Evolutionary conservation across 2,113 vertebrate species (phyloP).

Genomic region (Calyptomena viridis): DNA sequence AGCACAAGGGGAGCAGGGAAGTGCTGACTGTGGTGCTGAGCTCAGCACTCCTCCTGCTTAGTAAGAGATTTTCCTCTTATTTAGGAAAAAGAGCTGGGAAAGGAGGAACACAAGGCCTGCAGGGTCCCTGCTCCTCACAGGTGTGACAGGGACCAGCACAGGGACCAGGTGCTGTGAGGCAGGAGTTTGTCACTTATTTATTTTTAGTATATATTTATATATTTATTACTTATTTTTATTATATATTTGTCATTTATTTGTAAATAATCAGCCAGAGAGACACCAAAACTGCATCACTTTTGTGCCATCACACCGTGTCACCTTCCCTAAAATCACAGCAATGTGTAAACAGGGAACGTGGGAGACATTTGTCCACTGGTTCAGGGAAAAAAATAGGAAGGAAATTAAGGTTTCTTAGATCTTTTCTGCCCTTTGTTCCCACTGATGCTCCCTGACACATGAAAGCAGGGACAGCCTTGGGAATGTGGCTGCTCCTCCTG

Average conservation of each 20-base stretch:
- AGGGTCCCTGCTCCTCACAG: not conserved
- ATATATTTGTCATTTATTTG: no score
- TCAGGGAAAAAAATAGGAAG: not conserved
- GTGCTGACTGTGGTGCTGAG: not conserved
- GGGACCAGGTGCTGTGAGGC: accelerated
- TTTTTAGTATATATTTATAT: no score
- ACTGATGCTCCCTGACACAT: not conserved
- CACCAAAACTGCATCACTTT: accelerated
- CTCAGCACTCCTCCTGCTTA: not conserved
- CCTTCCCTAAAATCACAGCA: accelerated
- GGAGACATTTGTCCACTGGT: not conserved
- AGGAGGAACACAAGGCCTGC: not conserved
- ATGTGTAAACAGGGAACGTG: accelerated
- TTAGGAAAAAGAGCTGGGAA: not conserved
- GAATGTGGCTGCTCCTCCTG: not conserved
- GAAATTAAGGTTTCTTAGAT: not conserved
- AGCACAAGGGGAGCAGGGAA: not conserved
- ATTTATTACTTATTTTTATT: no score
- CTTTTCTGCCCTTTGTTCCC: not conserved
- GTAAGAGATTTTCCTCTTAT: not conserved
- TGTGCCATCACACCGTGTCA: accelerated
- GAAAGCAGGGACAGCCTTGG: not conserved
- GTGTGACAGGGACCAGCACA: not conserved
- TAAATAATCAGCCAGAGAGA: not conserved
- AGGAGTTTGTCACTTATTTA: no score